Evolutionary conservation across 2,797 vertebrate species (phyloP).

Genomic region (Nannoperca australis): DNA sequence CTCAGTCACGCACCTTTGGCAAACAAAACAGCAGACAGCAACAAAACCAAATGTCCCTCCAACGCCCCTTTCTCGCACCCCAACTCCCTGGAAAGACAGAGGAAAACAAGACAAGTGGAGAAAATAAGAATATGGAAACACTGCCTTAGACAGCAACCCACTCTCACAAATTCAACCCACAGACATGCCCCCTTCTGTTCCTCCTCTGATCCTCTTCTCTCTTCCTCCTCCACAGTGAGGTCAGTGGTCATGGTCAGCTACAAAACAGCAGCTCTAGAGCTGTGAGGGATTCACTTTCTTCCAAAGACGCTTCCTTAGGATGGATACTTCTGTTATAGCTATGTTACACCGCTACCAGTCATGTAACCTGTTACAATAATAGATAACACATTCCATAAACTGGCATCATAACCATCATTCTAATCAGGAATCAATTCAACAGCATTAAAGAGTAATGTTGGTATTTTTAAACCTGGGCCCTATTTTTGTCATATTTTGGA

Average conservation of each 20-base stretch:
- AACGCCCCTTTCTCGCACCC: neutral
- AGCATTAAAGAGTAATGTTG: too few species aligned
- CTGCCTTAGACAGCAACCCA: neutral
- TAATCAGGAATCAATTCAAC: too few species aligned
- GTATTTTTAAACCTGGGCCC: too few species aligned
- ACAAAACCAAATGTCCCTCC: slow-evolving; percentile 28
- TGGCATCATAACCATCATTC: too few species aligned
- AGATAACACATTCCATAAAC: too few species aligned
- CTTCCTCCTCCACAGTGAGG: neutral
- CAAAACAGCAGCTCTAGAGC: slow-evolving; percentile 4
- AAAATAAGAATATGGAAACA: neutral
- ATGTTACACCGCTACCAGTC: too few species aligned
- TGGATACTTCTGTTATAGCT: too few species aligned
- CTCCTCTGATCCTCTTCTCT: neutral
- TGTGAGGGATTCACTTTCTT: slow-evolving; percentile 3
- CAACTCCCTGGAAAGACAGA: slow-evolving; percentile 12
- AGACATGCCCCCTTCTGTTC: slow-evolving; percentile 1
- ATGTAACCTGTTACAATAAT: too few species aligned
- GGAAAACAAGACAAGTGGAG: slow-evolving; percentile 3
- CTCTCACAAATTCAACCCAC: neutral
- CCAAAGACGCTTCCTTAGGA: too few species aligned
- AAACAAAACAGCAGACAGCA: slow-evolving; percentile 42
- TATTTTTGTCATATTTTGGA: too few species aligned
- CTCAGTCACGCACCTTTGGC: slow-evolving; percentile 40
- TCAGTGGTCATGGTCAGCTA: slow-evolving; percentile 17